These are phyloP conservation scores for Polypterus senegalus DNA, from an alignment of 2,113 vertebrate genomes.

Conservation along the genomic window DNA sequence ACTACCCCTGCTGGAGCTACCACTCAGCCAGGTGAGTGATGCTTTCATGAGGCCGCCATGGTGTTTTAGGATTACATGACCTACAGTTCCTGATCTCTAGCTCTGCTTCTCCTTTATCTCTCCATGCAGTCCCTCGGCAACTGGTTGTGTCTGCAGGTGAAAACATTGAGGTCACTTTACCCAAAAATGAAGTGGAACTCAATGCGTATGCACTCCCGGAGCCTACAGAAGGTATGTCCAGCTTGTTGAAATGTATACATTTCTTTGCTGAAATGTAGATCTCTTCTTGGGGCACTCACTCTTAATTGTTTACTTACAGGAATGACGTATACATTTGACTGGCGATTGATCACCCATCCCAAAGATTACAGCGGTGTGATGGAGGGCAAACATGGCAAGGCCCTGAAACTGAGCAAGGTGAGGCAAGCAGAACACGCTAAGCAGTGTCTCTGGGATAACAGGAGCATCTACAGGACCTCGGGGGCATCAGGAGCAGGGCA, in stretches of 20 bases:
- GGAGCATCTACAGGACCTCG: no score
- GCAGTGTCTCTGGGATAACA: no score
- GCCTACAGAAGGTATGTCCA: conserved; percentile 52
- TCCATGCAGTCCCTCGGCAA: conserved; percentile 45
- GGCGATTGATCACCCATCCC: conserved; percentile 83
- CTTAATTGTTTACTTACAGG: conserved; percentile 40
- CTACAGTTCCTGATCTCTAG: no score
- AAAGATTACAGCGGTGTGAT: conserved; percentile 86
- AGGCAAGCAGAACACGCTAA: conserved; percentile 1
- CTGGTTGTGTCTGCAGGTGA: conserved; percentile 88
- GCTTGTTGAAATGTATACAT: no score
- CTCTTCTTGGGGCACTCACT: background rate
- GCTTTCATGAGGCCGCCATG: no score
- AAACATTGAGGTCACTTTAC: conserved; percentile 80
- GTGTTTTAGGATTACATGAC: no score
- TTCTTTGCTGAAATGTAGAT: no score
- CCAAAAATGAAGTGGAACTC: conserved; percentile 73
- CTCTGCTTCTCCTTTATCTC: conserved; percentile 5
- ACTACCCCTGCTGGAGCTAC: conserved; percentile 11
- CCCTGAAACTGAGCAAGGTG: conserved; percentile 84
- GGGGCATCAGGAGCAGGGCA: no score
- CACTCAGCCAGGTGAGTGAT: conserved; percentile 2
- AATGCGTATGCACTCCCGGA: conserved; percentile 76
- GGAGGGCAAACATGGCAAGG: conserved; percentile 70
- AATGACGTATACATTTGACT: conserved; percentile 71